A percentile compares a stretch with the other conserved stretches of the same genome.
phyloP scores from a whole-genome alignment of 2,797 vertebrate species.

The Apodemus agrarius region DNA sequence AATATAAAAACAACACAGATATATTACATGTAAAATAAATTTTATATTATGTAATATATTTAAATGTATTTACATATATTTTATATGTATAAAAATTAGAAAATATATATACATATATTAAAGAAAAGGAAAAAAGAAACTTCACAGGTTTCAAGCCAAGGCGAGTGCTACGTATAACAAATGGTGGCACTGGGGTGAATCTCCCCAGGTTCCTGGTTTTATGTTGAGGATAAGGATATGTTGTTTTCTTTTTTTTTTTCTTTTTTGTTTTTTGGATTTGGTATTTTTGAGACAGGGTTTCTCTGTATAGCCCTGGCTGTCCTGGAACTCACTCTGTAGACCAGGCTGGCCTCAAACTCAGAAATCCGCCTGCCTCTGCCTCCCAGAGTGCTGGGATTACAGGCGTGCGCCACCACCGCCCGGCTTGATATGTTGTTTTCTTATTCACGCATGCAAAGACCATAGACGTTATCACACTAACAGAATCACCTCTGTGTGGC shows the following conservation, averaged over 20 bases:
- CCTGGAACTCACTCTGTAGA: too few species aligned
- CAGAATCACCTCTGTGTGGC: neutral
- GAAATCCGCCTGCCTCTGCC: too few species aligned
- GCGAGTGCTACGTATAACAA: neutral
- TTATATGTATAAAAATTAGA: too few species aligned
- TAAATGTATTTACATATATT: neutral
- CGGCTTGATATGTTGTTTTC: neutral
- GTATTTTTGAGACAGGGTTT: too few species aligned
- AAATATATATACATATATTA: neutral
- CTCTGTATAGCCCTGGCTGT: too few species aligned
- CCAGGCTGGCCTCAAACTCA: too few species aligned
- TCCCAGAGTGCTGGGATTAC: too few species aligned
- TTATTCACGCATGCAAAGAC: neutral
- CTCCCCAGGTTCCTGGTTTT: neutral
- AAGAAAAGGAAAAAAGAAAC: constrained; percentile 19
- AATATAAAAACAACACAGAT: neutral
- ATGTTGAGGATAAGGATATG: neutral
- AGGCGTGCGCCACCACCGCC: too few species aligned
- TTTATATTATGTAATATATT: neutral
- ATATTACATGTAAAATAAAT: neutral
- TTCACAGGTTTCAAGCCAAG: neutral
- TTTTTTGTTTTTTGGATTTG: too few species aligned
- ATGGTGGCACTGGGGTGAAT: too few species aligned
- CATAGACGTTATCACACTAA: neutral
- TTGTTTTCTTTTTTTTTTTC: too few species aligned